A percentile compares a stretch with the other conserved stretches of the same genome.
Conservation (phyloP, 2,888 invertebrate species). For the Drosophila kuntzei region DNA sequence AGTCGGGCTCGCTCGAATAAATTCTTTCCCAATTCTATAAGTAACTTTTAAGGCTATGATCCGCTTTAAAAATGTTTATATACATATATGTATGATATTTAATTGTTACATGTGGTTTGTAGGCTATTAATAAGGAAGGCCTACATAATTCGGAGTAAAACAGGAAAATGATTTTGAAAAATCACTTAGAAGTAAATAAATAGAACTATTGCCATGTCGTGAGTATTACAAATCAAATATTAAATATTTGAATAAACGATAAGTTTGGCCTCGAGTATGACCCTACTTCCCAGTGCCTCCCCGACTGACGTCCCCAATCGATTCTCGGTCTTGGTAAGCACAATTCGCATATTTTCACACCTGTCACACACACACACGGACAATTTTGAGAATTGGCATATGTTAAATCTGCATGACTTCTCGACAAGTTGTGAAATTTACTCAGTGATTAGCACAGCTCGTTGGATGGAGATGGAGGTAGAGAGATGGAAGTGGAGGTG, state of each 20-base stretch:
- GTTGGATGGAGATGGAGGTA: background rate
- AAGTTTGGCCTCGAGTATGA: slow-evolving; percentile 42
- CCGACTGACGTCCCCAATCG: background rate
- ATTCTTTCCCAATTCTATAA: too few relatives aligned
- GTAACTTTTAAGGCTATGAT: background rate
- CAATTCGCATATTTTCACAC: slow-evolving; percentile 39
- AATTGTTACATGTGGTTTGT: background rate
- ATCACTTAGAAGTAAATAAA: background rate
- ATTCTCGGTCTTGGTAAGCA: slow-evolving; percentile 3
- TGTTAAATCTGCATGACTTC: slow-evolving; percentile 46
- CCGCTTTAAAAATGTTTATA: background rate
- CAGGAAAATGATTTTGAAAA: background rate
- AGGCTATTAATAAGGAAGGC: background rate
- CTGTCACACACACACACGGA: slow-evolving; percentile 9
- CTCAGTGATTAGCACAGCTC: slow-evolving; percentile 61
- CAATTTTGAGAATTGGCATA: slow-evolving; percentile 27
- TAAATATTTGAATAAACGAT: slow-evolving; percentile 49
- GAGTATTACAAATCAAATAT: slow-evolving; percentile 46
- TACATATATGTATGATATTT: background rate
- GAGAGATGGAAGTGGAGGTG: slow-evolving; percentile 19
- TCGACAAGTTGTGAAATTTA: slow-evolving; percentile 64
- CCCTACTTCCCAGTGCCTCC: slow-evolving; percentile 11
- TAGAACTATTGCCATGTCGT: slow-evolving; percentile 24
- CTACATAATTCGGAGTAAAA: background rate
- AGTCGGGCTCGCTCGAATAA: background rate